phyloP scores from a whole-genome alignment of 1,140 invertebrate genomes.

The Gyrodactylus bullatarudis region DNA sequence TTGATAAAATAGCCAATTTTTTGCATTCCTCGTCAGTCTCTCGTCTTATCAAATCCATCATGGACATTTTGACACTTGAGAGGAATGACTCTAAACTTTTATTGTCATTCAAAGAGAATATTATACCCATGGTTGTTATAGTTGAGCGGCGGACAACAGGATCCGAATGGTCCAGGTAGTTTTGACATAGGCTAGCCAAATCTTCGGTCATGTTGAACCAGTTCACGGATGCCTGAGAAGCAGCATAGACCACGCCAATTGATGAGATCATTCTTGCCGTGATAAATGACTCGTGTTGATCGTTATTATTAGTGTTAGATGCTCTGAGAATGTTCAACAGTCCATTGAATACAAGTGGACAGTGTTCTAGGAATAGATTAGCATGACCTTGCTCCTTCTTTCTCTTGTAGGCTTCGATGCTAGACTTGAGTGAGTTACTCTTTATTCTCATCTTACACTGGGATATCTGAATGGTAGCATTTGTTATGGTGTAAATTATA shows the following conservation, averaged over 20 bases:
- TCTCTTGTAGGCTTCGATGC: not conserved
- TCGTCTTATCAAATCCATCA: not conserved
- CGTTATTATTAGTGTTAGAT: not conserved
- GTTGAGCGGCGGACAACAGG: not conserved
- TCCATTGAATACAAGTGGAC: not conserved
- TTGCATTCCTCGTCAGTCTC: not conserved
- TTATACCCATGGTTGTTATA: not conserved
- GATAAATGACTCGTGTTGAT: not conserved
- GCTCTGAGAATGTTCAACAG: not conserved
- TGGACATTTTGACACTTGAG: not conserved
- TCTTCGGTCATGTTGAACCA: not conserved
- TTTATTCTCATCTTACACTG: not conserved
- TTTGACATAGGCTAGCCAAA: not conserved
- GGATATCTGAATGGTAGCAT: not conserved
- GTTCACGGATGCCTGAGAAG: not conserved
- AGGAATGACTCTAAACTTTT: not conserved
- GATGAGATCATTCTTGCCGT: not conserved
- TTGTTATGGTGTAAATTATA: not conserved
- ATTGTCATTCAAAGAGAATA: not conserved
- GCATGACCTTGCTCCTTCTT: no score
- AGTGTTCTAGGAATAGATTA: not conserved
- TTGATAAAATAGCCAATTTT: not conserved
- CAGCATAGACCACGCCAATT: not conserved
- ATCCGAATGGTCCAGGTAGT: not conserved
- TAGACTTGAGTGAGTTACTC: not conserved